A percentile compares a stretch with the other conserved stretches of the same genome.
These are phyloP conservation scores for Syritta pipiens DNA, from an alignment of 2,888 invertebrate species.

Conservation along the genomic window DNA sequence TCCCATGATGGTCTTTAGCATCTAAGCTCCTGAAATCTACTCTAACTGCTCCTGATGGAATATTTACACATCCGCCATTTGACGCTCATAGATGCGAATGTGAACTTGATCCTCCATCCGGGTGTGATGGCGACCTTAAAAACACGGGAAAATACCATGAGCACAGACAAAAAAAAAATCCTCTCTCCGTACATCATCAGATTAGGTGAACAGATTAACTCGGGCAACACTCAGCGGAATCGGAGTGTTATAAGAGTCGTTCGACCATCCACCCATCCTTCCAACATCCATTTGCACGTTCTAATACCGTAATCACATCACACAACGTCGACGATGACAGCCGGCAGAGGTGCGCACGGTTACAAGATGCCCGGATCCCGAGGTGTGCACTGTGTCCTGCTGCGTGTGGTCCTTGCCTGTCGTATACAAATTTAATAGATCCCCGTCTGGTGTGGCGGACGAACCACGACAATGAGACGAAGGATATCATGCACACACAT, in stretches of 20 bases:
- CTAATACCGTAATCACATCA: conserved; percentile 60
- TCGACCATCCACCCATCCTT: too few relatives aligned
- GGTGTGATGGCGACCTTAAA: conserved; percentile 17
- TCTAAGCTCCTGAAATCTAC: conserved; percentile 46
- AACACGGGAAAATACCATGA: conserved; percentile 14
- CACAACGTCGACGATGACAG: conserved; percentile 47
- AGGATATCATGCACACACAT: too few relatives aligned
- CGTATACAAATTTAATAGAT: conserved; percentile 55
- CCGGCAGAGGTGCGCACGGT: conserved; percentile 25
- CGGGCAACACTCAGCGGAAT: conserved; percentile 46
- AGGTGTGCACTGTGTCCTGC: conserved; percentile 19
- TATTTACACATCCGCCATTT: conserved; percentile 27
- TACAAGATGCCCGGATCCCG: conserved; percentile 22
- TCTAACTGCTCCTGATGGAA: conserved; percentile 14
- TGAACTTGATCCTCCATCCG: conserved; percentile 43
- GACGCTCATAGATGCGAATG: conserved; percentile 7
- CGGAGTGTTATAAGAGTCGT: conserved; percentile 34
- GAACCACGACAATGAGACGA: too few relatives aligned
- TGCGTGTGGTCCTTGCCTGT: conserved; percentile 23
- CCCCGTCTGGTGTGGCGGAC: conserved; percentile 30
- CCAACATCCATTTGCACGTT: conserved; percentile 56
- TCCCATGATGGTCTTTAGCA: conserved; percentile 22
- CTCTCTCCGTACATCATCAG: conserved; percentile 43
- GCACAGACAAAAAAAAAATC: not conserved
- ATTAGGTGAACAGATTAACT: conserved; percentile 60